Evolutionary conservation across 2,888 invertebrate genomes (phyloP).

Genomic region (Melanargia galathea): DNA sequence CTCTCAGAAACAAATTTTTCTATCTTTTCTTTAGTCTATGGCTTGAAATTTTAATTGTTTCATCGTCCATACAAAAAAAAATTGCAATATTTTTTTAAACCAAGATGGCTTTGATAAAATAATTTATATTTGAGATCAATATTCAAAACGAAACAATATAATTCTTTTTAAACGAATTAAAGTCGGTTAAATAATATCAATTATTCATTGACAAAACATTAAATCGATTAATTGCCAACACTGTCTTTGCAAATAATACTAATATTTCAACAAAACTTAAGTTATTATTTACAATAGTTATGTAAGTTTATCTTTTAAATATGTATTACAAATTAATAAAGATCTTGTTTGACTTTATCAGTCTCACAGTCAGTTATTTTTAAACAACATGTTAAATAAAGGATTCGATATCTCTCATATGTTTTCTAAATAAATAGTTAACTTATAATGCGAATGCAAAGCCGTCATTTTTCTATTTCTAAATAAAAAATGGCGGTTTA

Average conservation of each 20-base stretch:
- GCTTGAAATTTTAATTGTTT: too few species aligned
- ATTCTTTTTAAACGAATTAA: neutral
- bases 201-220: neutral
- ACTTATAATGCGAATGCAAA: neutral
- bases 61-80: too few species aligned
- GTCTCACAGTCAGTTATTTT: neutral
- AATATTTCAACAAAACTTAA: slow-evolving; percentile 34
- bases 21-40: neutral
- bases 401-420: neutral
- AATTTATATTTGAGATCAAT: slow-evolving; percentile 1
- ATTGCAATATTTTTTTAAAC: neutral
- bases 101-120: neutral
- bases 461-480: too few species aligned
- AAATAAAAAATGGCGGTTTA: too few species aligned
- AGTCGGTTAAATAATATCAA: neutral
- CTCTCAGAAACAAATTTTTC: too few species aligned
- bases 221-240: slow-evolving; percentile 10
- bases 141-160: neutral
- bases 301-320: neutral
- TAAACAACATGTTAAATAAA: neutral
- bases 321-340: slow-evolving; percentile 11
- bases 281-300: slow-evolving; percentile 21
- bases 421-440: neutral
- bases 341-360: slow-evolving; percentile 4
- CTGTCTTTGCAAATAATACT: slow-evolving; percentile 17